Percentiles rank a stretch among this genome's conserved stretches.
phyloP scores from a whole-genome alignment of 2,888 invertebrate genomes.

The Pollenia angustigena region DNA sequence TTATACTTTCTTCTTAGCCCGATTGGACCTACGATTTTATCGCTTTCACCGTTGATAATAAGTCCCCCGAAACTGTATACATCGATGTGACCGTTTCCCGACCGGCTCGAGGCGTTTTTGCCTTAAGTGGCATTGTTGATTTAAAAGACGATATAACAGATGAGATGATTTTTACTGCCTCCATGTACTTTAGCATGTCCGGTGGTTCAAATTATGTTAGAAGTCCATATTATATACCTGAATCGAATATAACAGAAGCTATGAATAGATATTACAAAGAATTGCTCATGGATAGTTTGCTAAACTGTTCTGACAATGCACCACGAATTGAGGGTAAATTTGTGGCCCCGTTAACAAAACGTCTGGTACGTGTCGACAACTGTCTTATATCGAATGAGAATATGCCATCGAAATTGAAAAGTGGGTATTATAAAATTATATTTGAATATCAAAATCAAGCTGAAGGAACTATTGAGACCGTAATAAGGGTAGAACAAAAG shows the following conservation, averaged over 20 bases:
- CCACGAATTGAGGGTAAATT: background rate
- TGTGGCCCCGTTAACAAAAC: constrained; percentile 22
- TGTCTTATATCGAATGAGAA: constrained; percentile 10
- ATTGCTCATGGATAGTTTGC: background rate
- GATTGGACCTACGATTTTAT: constrained; percentile 2
- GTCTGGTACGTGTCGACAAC: background rate
- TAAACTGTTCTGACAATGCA: constrained; percentile 23
- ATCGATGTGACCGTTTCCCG: background rate
- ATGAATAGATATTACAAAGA: constrained; percentile 19
- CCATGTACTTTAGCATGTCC: background rate
- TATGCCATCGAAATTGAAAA: background rate
- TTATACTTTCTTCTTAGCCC: background rate
- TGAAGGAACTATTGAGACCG: background rate
- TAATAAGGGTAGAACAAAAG: background rate
- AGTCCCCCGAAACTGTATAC: background rate
- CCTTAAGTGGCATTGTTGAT: background rate
- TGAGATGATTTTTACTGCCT: background rate
- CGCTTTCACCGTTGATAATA: background rate
- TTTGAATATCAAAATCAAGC: background rate
- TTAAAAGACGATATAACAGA: background rate
- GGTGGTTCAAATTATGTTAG: background rate
- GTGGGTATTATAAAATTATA: constrained; percentile 18
- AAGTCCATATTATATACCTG: background rate
- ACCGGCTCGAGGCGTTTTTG: background rate
- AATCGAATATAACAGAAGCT: background rate